A percentile compares a stretch with the other conserved stretches of the same genome.
phyloP scores from a whole-genome alignment of 2,113 vertebrate genomes.

The Hassar affinis region DNA sequence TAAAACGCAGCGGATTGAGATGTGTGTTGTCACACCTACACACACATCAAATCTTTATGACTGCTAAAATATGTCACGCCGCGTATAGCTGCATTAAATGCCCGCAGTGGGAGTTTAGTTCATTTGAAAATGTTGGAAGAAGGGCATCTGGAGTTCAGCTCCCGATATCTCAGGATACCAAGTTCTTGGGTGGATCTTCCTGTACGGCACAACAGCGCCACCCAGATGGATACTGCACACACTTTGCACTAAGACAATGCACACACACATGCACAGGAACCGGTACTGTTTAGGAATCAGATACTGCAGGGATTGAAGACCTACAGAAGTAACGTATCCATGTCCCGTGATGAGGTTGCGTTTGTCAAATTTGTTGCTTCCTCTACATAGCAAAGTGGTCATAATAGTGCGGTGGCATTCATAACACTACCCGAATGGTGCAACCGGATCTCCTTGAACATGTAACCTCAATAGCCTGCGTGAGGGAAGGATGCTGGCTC shows the following conservation, averaged over 20 bases:
- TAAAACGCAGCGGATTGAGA: conserved; percentile 40
- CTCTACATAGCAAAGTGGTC: background rate
- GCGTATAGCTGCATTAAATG: conserved; percentile 40
- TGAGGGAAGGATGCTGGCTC: background rate
- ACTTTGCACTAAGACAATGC: no score
- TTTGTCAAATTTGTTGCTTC: background rate
- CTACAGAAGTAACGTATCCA: background rate
- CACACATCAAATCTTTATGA: conserved; percentile 6
- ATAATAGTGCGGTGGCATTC: background rate
- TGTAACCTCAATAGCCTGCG: background rate
- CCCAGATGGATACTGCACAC: conserved; percentile 16
- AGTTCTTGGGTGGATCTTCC: background rate
- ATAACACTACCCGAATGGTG: background rate
- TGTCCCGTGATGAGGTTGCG: background rate
- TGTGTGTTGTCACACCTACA: conserved; percentile 38
- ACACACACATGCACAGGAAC: no score
- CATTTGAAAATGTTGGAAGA: conserved; percentile 36
- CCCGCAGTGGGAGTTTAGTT: conserved; percentile 31
- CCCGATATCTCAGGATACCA: background rate
- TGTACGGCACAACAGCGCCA: conserved; percentile 28
- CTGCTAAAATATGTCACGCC: conserved; percentile 39
- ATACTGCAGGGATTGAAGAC: background rate
- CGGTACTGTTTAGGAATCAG: background rate
- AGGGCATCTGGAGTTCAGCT: conserved; percentile 41
- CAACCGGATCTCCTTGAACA: background rate